Percentiles rank a stretch among this genome's conserved stretches.
phyloP scores from a whole-genome alignment of 2,888 invertebrate genomes.

The Limnephilus lunatus region DNA sequence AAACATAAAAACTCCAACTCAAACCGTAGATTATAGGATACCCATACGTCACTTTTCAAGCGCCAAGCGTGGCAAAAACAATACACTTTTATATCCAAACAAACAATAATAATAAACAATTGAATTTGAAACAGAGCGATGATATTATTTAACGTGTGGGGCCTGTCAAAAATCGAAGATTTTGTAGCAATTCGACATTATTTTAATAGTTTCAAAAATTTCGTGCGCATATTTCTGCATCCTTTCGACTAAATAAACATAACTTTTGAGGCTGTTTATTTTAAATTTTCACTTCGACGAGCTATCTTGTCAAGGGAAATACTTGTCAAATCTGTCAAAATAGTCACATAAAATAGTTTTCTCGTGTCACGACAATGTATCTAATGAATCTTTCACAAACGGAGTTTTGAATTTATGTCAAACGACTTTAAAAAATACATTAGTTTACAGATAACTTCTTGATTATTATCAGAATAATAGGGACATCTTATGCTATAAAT shows the following conservation, averaged over 20 bases:
- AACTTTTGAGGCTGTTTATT: not conserved
- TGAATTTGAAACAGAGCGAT: not conserved
- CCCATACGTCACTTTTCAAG: not conserved
- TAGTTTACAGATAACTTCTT: not conserved
- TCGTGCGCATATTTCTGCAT: not conserved
- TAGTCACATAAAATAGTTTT: not conserved
- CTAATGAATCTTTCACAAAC: not conserved
- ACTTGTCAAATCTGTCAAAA: not conserved
- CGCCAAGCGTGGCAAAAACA: not conserved
- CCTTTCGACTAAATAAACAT: not conserved
- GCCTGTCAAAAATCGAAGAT: not conserved
- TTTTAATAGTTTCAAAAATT: not conserved
- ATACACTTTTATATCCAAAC: not conserved
- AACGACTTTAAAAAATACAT: not conserved
- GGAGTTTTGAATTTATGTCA: not conserved
- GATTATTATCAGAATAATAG: not conserved
- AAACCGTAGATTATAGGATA: not conserved
- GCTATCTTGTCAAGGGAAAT: not conserved
- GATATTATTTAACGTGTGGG: not conserved
- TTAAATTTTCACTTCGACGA: not conserved
- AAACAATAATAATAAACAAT: not conserved
- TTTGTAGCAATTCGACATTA: not conserved
- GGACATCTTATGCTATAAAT: not conserved
- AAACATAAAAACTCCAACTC: not conserved
- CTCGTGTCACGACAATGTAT: too few species aligned